Conservation (phyloP, 2,888 invertebrate species). For the Pharmacophagus antenor region DNA sequence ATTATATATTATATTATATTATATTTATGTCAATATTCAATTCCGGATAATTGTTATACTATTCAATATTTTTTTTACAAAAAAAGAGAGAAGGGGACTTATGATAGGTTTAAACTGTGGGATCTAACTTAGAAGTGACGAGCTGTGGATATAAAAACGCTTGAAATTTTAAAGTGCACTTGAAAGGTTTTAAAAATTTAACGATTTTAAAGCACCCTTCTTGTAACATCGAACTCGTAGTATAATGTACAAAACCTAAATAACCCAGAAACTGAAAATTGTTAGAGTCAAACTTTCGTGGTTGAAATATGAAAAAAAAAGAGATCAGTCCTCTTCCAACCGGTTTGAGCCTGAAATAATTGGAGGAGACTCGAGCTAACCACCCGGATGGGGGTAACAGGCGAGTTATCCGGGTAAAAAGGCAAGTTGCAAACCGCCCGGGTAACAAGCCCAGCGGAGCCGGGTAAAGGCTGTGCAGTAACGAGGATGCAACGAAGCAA, state of each 20-base stretch:
- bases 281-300: constrained; percentile 25
- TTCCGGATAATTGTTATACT: neutral
- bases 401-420: constrained; percentile 59
- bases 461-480: constrained; percentile 41
- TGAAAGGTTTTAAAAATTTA: constrained; percentile 26
- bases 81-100: neutral
- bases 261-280: constrained; percentile 23
- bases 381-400: constrained; percentile 68
- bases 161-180: constrained; percentile 32
- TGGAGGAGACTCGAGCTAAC: constrained; percentile 76
- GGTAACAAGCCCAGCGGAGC: constrained; percentile 49
- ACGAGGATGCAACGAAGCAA: constrained; percentile 57
- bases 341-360: constrained; percentile 71
- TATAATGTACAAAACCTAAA: constrained; percentile 12
- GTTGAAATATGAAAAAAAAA: constrained; percentile 42
- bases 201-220: constrained; percentile 23
- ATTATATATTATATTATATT: no score
- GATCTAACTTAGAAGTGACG: constrained; percentile 2
- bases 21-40: neutral
- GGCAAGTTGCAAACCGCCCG: constrained; percentile 41
- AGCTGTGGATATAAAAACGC: constrained; percentile 12
- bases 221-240: constrained; percentile 22
- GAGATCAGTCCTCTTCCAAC: constrained; percentile 59
- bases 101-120: neutral
- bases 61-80: neutral